Evolutionary conservation across 2,113 vertebrate genomes (phyloP), one percentile per base, ranked within the genome.

Genomic region (Chloroceryle aenea): DNA sequence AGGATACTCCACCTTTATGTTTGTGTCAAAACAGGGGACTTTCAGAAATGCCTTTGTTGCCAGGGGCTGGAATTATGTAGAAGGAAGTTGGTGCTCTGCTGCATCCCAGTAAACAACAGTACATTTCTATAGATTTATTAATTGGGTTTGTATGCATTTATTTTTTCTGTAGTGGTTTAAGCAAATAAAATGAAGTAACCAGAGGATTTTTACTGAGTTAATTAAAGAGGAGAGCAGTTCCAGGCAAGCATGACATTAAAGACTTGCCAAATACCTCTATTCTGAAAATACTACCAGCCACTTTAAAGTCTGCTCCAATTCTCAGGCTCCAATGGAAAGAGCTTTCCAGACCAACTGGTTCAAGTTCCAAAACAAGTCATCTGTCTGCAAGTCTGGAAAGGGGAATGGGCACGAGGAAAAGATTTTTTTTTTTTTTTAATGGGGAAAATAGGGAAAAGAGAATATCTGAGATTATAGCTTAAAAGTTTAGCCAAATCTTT

Each of bases 211-310:
- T 92, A 89, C 88, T 18, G 73, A 95, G 92, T 93, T 95, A 96
- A 95, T 97, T 96, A 93, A 95, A 89, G 92, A 93, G 73, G 77
- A 93, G 73, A 96, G 93, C 88, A 85, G 92, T 96, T 94, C 77
- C 83, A 92, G 90, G 95, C 96, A 96, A 95, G 92, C 92, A 78
- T 89, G 88, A 93, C 92, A 92, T 96, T 96, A 96, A 94, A 96
- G 93, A 93, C 84, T 95, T 95, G 95, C 94, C 95, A 95, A 93
- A 89, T 86, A 92, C 89, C 86, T 82, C 83, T 96, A 84, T 81
- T 88, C 90, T 97, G 93, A 92, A 96, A 95, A 94, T 90, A 90
- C 76, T 85, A 92, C 69, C 83, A 93, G 83, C 56, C 80, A 87
- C 90, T 96, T 97, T 93, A 72, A 94, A 96, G 84, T 68, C 81